Base-by-base conservation (phyloP, 2,888 invertebrate genomes). In the Podotricha telesiphe region DNA sequence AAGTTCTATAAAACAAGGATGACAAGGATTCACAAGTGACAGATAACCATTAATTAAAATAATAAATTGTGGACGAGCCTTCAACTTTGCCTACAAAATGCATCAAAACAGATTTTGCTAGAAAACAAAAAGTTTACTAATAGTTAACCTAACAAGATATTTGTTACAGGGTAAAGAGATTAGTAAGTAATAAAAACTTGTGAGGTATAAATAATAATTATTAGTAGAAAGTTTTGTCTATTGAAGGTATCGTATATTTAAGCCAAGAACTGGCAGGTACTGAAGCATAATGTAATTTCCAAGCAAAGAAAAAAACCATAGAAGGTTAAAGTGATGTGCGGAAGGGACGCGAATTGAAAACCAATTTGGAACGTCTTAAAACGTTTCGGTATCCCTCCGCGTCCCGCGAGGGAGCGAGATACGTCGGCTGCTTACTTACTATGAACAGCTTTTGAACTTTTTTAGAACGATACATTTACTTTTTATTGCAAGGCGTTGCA, bases 301-400 rank as follows among this genome's bases (percentile, higher is more conserved):
- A 42, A 45, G 53, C 45, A 62, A 67, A 55, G 50, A 62, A 48
- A 61, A 65, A 47, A n/a, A 55, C 42, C 22, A 56, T 65, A 55
- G 48, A 48, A 56, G 61, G 65, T 61, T 61, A 55, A 65, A 62
- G 58, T 50, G 61, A 69, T 20, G 61, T 51, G 10, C 37, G 64
- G 55, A 65, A 68, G 64, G 68, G 67, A 56, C 68, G 70, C 47
- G 71, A 71, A 62, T 63, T 56, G 66, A 70, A 70, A 70, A 73
- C 70, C 71, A 73, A 73, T 73, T 73, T 67, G 64, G 70, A 70
- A 67, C 62, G 68, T 65, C 71, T 73, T 73, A 73, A 73, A 73
- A 73, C 73, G 68, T 67, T 71, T 65, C 61, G 51, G 42, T 68
- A 48, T 55, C 67, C 73, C 55, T 19, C 55, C 17, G 28, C 53